A percentile compares a stretch with the other conserved stretches of the same genome.
phyloP scores from a whole-genome alignment of 2,797 vertebrate species.

The Hipposideros larvatus region DNA sequence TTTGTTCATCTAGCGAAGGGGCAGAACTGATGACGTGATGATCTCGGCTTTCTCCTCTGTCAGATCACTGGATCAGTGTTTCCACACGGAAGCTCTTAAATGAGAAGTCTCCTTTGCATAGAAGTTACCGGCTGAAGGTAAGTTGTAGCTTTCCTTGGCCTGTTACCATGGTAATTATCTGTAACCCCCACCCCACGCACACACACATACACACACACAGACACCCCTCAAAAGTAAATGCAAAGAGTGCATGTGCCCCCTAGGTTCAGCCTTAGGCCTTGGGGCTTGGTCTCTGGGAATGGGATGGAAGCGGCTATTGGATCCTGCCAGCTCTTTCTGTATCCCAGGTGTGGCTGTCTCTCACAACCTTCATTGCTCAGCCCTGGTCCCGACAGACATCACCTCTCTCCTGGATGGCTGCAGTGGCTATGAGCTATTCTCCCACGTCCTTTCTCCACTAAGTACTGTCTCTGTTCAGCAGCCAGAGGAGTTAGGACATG shows the following conservation, averaged over 20 bases:
- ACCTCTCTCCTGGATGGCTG: not conserved
- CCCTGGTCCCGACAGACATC: not conserved
- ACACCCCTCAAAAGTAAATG: not conserved
- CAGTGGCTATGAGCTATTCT: not conserved
- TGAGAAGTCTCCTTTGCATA: slow-evolving; percentile 73
- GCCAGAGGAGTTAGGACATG: not conserved
- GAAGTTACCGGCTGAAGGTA: slow-evolving; percentile 80
- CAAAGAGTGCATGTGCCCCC: not conserved
- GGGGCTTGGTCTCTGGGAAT: not conserved
- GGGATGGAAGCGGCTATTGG: not conserved
- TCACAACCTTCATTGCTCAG: not conserved
- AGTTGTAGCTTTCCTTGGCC: not conserved
- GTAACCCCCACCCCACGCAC: too few species aligned
- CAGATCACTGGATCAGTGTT: slow-evolving; percentile 67
- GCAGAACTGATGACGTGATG: not conserved
- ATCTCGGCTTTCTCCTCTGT: not conserved
- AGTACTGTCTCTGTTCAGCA: not conserved
- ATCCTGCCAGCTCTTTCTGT: fast-evolving
- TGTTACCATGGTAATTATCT: not conserved
- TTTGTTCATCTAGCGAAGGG: not conserved
- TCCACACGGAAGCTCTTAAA: slow-evolving; percentile 78
- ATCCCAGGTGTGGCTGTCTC: not conserved
- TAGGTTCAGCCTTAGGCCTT: not conserved
- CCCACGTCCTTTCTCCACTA: not conserved
- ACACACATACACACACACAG: too few species aligned